phyloP scores from a whole-genome alignment of 2,797 vertebrate genomes.

The Pseudotriccus pelzelni region DNA sequence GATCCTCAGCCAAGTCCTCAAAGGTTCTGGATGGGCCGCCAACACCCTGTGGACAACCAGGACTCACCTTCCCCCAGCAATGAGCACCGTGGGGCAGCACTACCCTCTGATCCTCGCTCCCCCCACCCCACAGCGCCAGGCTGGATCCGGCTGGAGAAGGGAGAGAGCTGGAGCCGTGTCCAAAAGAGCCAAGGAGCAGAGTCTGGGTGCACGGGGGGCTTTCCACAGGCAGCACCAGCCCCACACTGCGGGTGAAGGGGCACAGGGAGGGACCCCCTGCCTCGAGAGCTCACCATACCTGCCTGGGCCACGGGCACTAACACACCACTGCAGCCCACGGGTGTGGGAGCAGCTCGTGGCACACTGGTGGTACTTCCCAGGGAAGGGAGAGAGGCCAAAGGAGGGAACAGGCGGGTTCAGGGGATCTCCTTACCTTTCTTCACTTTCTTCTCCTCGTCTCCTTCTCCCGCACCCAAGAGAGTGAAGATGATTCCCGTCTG shows the following conservation, averaged over 20 bases:
- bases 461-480: constrained; percentile 87
- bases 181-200: background rate
- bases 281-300: background rate
- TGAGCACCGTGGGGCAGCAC: accelerated
- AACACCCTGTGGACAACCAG: background rate
- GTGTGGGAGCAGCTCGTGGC: background rate
- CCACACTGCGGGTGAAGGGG: background rate
- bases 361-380: background rate
- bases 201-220: background rate
- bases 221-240: background rate
- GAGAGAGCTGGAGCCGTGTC: background rate
- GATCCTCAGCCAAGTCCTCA: background rate
- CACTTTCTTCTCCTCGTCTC: constrained; percentile 89
- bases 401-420: background rate
- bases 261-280: background rate
- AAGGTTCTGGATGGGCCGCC: background rate
- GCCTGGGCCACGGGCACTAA: background rate
- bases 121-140: background rate
- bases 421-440: constrained; percentile 90
- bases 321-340: accelerated
- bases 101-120: background rate
- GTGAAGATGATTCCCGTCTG: constrained; percentile 98
- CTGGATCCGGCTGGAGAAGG: background rate
- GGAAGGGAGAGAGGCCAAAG: background rate
- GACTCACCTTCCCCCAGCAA: background rate